Evolutionary conservation across 2,888 invertebrate species (phyloP).

Genomic region (Trichogramma evanescens): DNA sequence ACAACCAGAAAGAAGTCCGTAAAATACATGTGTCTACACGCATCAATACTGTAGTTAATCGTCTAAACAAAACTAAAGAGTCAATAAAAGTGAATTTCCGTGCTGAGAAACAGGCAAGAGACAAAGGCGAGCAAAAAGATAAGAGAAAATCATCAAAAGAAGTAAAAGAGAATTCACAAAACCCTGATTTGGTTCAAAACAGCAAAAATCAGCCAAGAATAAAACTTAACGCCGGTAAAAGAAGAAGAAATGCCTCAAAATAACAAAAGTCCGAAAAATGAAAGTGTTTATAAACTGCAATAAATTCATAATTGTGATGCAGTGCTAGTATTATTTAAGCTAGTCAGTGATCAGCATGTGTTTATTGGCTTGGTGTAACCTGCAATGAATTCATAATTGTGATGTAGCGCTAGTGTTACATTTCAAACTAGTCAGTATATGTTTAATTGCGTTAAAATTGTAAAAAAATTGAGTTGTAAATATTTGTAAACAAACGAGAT

Average conservation of each 20-base stretch:
- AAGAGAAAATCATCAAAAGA: constrained; percentile 72
- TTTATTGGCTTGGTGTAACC: no score
- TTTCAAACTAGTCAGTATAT: no score
- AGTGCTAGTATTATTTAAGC: no score
- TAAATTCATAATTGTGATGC: constrained; percentile 18
- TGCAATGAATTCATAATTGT: no score
- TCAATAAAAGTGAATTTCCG: constrained; percentile 73
- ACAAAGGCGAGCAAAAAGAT: constrained; percentile 76
- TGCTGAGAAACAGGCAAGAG: constrained; percentile 76
- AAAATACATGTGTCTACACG: constrained; percentile 84
- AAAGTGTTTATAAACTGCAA: constrained; percentile 51
- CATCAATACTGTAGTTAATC: constrained; percentile 83
- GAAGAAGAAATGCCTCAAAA: constrained; percentile 54
- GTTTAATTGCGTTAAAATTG: no score
- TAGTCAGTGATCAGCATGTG: no score
- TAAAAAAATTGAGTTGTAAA: not conserved
- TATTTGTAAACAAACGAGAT: not conserved
- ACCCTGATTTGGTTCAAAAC: constrained; percentile 43
- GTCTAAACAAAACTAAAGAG: constrained; percentile 88
- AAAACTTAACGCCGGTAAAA: constrained; percentile 53
- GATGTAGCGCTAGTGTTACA: no score
- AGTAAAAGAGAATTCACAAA: constrained; percentile 59
- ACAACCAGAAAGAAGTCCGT: constrained; percentile 80
- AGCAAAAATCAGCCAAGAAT: constrained; percentile 47
- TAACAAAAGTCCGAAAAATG: constrained; percentile 52